Evolutionary conservation across 2,113 vertebrate genomes (phyloP).

Genomic region (Ochotona curzoniae): DNA sequence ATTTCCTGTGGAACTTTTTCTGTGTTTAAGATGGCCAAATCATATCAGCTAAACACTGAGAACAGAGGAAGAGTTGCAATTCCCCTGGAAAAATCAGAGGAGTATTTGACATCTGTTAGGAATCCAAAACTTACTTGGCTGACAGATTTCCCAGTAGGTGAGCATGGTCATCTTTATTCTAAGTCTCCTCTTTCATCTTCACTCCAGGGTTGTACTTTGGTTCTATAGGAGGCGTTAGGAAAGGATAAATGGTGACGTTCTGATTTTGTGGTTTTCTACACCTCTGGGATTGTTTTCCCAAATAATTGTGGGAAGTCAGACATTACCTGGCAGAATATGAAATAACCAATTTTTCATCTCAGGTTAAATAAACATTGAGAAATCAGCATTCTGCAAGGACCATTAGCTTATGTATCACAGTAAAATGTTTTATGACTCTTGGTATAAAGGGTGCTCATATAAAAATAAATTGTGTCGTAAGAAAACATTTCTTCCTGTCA

Average conservation of each 20-base stretch:
- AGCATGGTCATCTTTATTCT: background rate
- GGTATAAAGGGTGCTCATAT: constrained; percentile 63
- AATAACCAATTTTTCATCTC: constrained; percentile 68
- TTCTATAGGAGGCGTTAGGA: constrained; percentile 1
- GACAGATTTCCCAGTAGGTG: constrained; percentile 36
- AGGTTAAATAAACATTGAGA: constrained; percentile 77
- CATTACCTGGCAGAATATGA: constrained; percentile 77
- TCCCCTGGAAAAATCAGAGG: background rate
- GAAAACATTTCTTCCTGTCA: constrained; percentile 55
- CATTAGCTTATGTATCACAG: constrained; percentile 76
- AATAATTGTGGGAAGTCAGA: constrained; percentile 59
- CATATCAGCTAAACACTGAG: background rate
- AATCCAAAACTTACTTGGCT: background rate
- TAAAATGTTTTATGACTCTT: constrained; percentile 75
- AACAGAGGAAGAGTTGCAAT: background rate
- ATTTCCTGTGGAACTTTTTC: constrained; percentile 72
- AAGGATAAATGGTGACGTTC: constrained; percentile 53
- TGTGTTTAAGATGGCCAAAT: constrained; percentile 75
- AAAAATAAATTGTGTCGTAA: constrained; percentile 75
- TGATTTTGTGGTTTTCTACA: background rate
- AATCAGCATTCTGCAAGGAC: constrained; percentile 74
- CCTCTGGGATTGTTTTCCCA: constrained; percentile 71
- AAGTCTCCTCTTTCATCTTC: constrained; percentile 31
- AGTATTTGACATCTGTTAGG: constrained; percentile 55
- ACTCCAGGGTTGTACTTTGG: constrained; percentile 22